Conservation (phyloP, 1,140 invertebrate genomes). For the Helicoverpa armigera region DNA sequence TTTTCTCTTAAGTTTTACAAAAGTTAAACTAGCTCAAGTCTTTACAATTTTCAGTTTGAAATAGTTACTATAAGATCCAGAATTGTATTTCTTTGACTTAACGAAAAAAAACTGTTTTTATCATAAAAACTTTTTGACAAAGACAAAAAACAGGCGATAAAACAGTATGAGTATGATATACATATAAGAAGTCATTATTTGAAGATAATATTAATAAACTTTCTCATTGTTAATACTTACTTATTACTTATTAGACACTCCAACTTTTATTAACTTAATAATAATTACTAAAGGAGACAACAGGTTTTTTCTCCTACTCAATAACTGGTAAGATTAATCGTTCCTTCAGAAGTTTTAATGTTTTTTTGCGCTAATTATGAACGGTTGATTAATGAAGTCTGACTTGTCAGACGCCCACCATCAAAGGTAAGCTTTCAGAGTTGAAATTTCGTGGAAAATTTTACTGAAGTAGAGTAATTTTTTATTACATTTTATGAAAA, state of each 20-base stretch:
- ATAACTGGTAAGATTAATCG: slow-evolving; percentile 34
- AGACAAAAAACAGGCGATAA: too few species aligned
- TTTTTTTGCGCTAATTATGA: slow-evolving; percentile 44
- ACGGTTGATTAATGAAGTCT: slow-evolving; percentile 42
- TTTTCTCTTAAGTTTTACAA: too few species aligned
- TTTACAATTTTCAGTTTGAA: too few species aligned
- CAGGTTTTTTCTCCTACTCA: background rate
- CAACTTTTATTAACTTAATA: background rate
- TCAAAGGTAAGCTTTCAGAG: slow-evolving; percentile 7
- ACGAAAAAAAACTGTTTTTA: too few species aligned
- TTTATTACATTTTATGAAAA: background rate
- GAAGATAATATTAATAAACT: too few species aligned
- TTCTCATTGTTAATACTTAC: too few species aligned
- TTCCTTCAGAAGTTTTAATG: slow-evolving; percentile 12
- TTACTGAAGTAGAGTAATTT: background rate
- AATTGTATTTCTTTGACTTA: too few species aligned
- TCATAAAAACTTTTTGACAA: too few species aligned
- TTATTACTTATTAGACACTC: background rate
- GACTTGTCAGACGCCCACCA: slow-evolving; percentile 17
- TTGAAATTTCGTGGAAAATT: slow-evolving; percentile 20
- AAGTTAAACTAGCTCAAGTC: too few species aligned
- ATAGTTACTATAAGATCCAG: too few species aligned
- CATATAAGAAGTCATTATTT: too few species aligned
- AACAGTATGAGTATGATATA: too few species aligned
- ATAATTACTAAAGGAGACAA: background rate